Evolutionary conservation across 2,888 invertebrate genomes (phyloP).

Genomic region (Meliscaeva auricollis): DNA sequence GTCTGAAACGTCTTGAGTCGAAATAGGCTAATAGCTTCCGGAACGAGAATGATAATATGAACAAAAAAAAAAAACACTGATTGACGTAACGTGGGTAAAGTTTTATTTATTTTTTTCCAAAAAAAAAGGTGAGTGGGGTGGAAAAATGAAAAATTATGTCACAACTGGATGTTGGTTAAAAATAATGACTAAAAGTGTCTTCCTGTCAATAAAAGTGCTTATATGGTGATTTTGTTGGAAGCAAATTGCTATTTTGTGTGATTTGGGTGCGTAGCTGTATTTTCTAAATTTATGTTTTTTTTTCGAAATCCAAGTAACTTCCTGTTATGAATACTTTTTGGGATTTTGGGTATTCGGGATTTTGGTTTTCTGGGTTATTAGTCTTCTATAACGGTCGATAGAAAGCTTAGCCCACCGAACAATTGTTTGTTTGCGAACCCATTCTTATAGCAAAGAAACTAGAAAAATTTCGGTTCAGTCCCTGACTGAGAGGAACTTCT

Average conservation of each 20-base stretch:
- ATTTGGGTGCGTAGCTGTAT: neutral
- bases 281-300: neutral
- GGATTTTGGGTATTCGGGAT: too few relatives aligned
- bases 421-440: too few relatives aligned
- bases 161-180: conserved; percentile 23
- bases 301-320: neutral
- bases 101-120: neutral
- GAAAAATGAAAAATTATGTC: conserved; percentile 30
- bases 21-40: conserved; percentile 69
- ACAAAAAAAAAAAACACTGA: conserved; percentile 16
- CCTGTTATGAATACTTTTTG: too few relatives aligned
- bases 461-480: too few relatives aligned
- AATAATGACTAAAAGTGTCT: conserved; percentile 34
- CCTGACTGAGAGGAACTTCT: too few relatives aligned
- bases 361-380: too few relatives aligned
- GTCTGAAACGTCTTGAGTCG: conserved; percentile 31
- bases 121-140: conserved; percentile 5
- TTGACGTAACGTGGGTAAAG: conserved; percentile 40
- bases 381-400: too few relatives aligned
- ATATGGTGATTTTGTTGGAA: conserved; percentile 25
- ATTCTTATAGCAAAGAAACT: too few relatives aligned
- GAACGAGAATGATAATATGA: conserved; percentile 30
- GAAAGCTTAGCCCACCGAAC: too few relatives aligned
- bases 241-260: conserved; percentile 13
- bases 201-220: conserved; percentile 34